Conservation (phyloP, 2,113 vertebrate genomes). For the Saguinus midas region DNA sequence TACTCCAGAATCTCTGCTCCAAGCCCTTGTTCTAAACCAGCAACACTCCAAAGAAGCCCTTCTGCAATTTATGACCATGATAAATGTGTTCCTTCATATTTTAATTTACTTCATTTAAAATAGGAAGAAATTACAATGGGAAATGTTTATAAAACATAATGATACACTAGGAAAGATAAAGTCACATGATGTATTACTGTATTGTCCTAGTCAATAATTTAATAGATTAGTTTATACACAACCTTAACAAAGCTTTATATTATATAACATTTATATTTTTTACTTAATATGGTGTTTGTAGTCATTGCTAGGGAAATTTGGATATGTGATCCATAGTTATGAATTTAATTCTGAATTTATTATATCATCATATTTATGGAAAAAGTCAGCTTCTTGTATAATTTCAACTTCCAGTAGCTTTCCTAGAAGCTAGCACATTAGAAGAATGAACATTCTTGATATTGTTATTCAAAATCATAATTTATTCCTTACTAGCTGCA, state of each 20-base stretch:
- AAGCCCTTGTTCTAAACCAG: neutral
- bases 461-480: constrained; percentile 18
- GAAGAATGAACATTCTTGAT: neutral
- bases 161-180: neutral
- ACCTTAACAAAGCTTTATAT: constrained; percentile 4
- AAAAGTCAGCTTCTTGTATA: neutral
- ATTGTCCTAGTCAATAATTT: neutral
- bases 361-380: neutral
- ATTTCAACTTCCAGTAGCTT: constrained; percentile 8
- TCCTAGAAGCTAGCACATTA: neutral
- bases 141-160: neutral
- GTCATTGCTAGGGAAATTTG: neutral
- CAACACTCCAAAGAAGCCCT: neutral
- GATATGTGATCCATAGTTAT: constrained; percentile 17
- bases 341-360: constrained; percentile 25
- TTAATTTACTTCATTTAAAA: constrained; percentile 39
- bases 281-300: neutral
- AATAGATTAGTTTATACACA: neutral
- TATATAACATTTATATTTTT: neutral
- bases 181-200: neutral
- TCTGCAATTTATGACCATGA: neutral
- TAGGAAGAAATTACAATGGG: constrained; percentile 26
- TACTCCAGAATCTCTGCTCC: neutral
- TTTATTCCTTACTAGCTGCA: constrained; percentile 12
- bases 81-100: neutral